Conservation (phyloP, 2,888 invertebrate genomes). For the Urechis unicinctus region DNA sequence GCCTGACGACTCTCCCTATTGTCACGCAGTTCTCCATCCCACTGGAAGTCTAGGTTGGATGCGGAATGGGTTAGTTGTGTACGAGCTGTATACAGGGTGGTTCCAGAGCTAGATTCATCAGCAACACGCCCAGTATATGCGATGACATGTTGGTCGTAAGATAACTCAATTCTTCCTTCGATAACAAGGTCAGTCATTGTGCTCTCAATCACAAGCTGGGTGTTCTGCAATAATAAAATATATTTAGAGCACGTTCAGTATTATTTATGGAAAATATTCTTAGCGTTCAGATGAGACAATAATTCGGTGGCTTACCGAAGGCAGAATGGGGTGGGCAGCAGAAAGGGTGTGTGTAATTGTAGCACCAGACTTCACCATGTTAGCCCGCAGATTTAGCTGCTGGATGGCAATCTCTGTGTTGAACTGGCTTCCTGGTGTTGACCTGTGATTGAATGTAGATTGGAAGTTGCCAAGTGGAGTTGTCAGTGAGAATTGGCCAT, state of each 20-base stretch:
- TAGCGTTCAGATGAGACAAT: too few relatives aligned
- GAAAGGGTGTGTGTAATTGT: constrained; percentile 7
- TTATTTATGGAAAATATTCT: too few relatives aligned
- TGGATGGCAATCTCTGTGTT: constrained; percentile 14
- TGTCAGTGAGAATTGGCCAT: constrained; percentile 20
- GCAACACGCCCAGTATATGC: constrained; percentile 7
- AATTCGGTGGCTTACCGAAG: background rate
- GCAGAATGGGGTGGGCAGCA: constrained; percentile 12
- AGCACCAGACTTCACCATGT: constrained; percentile 7
- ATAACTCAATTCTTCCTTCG: constrained; percentile 3
- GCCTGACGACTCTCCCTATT: constrained; percentile 16
- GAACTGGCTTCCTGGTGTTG: constrained; percentile 12
- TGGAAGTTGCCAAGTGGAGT: constrained; percentile 9
- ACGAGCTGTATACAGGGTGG: background rate
- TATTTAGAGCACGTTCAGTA: background rate
- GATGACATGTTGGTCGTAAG: constrained; percentile 7
- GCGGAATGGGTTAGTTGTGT: constrained; percentile 27
- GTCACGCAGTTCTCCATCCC: constrained; percentile 23
- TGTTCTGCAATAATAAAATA: background rate
- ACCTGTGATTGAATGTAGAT: constrained; percentile 10
- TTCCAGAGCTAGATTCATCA: constrained; percentile 6
- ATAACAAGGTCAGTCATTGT: too few relatives aligned
- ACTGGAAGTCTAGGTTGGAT: constrained; percentile 28
- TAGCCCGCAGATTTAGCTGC: constrained; percentile 10
- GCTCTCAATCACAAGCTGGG: too few relatives aligned